phyloP scores from a whole-genome alignment of 2,113 vertebrate species.

The Heloderma charlesbogerti region DNA sequence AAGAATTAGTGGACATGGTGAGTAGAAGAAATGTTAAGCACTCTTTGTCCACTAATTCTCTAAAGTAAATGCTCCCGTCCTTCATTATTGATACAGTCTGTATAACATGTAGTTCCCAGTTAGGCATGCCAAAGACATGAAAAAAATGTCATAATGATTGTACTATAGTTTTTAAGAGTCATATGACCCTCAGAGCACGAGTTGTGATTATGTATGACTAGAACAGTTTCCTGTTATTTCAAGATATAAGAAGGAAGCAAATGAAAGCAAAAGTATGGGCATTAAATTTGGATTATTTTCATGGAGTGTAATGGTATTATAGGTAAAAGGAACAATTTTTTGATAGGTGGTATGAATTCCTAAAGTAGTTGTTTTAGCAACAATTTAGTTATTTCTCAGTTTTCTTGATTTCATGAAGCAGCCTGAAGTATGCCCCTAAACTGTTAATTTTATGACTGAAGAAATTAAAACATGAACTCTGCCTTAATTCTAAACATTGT shows the following conservation, averaged over 20 bases:
- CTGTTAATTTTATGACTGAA: neutral
- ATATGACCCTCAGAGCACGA: slow-evolving; percentile 58
- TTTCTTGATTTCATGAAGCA: neutral
- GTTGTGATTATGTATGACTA: slow-evolving; percentile 20
- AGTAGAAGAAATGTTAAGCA: neutral
- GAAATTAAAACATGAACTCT: neutral
- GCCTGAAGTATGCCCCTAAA: neutral
- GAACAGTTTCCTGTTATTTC: neutral
- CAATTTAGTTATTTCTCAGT: neutral
- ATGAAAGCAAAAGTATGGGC: neutral
- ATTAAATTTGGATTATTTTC: slow-evolving; percentile 19
- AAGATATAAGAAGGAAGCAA: neutral
- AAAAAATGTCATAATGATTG: neutral
- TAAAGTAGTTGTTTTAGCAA: neutral
- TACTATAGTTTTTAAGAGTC: slow-evolving; percentile 32
- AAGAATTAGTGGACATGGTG: neutral
- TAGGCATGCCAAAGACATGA: neutral
- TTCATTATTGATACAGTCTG: neutral
- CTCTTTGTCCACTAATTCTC: no score
- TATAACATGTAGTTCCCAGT: neutral
- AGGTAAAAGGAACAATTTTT: neutral
- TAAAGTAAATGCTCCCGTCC: neutral
- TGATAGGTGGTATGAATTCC: slow-evolving; percentile 15
- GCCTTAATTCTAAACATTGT: neutral
- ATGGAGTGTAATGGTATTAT: neutral